Conservation (phyloP, 2,888 invertebrate species). For the Leptodirus hochenwartii region DNA sequence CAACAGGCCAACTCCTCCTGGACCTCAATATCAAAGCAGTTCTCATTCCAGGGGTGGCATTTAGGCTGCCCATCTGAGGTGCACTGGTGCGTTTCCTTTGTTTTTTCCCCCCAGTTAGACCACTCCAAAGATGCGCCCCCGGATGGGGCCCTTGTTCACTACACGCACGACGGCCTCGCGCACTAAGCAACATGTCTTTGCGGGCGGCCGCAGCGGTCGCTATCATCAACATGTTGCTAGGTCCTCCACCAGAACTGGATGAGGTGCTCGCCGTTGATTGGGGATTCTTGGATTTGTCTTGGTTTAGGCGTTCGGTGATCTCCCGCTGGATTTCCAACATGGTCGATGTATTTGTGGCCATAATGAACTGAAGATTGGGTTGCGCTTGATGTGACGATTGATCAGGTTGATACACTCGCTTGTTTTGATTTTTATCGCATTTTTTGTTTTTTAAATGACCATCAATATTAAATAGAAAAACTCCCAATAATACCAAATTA, state of each 20-base stretch:
- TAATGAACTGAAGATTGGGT: too few species aligned
- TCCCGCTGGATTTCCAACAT: slow-evolving; percentile 25
- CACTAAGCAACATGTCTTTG: slow-evolving; percentile 33
- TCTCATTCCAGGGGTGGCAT: slow-evolving; percentile 30
- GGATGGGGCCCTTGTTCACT: slow-evolving; percentile 57
- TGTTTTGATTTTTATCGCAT: too few species aligned
- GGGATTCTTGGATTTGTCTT: slow-evolving; percentile 19
- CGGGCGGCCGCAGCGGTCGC: too few species aligned
- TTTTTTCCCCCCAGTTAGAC: slow-evolving; percentile 44
- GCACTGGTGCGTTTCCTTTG: slow-evolving; percentile 51
- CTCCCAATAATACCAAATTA: too few species aligned
- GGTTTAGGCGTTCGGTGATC: slow-evolving; percentile 21
- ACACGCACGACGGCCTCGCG: slow-evolving; percentile 40
- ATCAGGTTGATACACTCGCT: too few species aligned
- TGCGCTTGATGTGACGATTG: too few species aligned
- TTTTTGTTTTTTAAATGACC: too few species aligned
- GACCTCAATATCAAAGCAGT: slow-evolving; percentile 48
- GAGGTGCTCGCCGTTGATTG: too few species aligned
- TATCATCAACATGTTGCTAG: too few species aligned
- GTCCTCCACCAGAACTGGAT: too few species aligned
- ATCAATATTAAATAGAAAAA: too few species aligned
- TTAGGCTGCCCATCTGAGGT: slow-evolving; percentile 40
- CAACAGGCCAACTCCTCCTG: slow-evolving; percentile 58
- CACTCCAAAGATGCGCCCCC: slow-evolving; percentile 45
- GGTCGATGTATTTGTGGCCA: slow-evolving; percentile 18